Percentiles rank a stretch among this genome's conserved stretches.
phyloP scores from a whole-genome alignment of 1,140 invertebrate species.

The Drosophila kanapiae region DNA sequence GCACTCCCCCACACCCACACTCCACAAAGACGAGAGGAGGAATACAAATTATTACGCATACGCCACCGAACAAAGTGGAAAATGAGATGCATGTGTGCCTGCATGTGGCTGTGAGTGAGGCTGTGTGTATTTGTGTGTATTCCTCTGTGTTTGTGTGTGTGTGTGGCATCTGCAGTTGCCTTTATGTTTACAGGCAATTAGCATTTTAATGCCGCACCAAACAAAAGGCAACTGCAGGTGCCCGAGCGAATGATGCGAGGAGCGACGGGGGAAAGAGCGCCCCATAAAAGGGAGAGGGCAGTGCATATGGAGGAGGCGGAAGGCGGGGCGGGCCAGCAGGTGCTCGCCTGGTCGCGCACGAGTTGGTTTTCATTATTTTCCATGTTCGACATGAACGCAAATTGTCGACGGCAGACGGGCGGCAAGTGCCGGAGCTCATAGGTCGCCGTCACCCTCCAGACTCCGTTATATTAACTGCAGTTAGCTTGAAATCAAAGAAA shows the following conservation, averaged over 20 bases:
- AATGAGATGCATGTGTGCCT: conserved; percentile 21
- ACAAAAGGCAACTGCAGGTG: conserved; percentile 76
- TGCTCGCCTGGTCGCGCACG: conserved; percentile 60
- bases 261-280: not conserved
- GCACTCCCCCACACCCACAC: not conserved
- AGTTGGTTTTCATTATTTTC: conserved; percentile 77
- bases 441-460: not conserved
- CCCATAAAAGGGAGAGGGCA: conserved; percentile 10
- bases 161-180: conserved; percentile 59
- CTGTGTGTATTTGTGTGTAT: conserved; percentile 18
- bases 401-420: conserved; percentile 51
- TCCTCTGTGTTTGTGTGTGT: conserved; percentile 3
- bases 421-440: not conserved
- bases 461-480: not conserved
- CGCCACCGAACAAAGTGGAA: conserved; percentile 49
- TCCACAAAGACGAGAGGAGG: not conserved
- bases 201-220: conserved; percentile 76
- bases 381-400: conserved; percentile 77
- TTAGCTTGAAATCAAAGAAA: conserved; percentile 2
- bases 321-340: conserved; percentile 13
- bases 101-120: conserved; percentile 16
- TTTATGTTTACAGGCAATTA: conserved; percentile 81
- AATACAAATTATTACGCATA: conserved; percentile 69
- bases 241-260: conserved; percentile 61
- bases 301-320: conserved; percentile 13